phyloP scores from a whole-genome alignment of 92 coral and sea anemone genomes.

The Porites cylindrica region DNA sequence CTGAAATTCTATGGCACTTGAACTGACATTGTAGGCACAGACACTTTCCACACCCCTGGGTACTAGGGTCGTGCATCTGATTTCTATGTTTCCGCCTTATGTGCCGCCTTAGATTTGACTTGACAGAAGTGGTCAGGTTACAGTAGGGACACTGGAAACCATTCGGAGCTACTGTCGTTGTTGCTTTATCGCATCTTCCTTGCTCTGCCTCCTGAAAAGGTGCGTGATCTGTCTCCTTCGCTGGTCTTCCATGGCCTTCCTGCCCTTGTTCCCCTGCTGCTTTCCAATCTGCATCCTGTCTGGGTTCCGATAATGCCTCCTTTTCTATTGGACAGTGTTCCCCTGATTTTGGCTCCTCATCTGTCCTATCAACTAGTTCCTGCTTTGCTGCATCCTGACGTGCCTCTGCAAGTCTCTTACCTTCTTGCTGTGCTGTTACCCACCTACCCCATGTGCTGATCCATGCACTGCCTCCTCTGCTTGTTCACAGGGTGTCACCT shows the following conservation, averaged over 20 bases:
- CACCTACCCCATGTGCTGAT: not conserved
- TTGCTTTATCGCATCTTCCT: too few relatives aligned
- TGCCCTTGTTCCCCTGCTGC: not conserved
- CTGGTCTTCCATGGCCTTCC: not conserved
- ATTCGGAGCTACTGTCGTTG: too few relatives aligned
- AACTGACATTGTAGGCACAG: slow-evolving; percentile 51
- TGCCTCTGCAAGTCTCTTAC: too few relatives aligned
- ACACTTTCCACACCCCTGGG: slow-evolving; percentile 37
- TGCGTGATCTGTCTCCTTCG: not conserved
- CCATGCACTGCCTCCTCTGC: not conserved
- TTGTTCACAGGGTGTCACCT: not conserved
- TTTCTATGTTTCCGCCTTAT: slow-evolving; percentile 33
- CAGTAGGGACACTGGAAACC: slow-evolving; percentile 35
- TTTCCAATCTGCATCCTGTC: not conserved
- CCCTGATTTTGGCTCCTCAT: too few relatives aligned
- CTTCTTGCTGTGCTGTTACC: not conserved
- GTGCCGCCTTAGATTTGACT: slow-evolving; percentile 36
- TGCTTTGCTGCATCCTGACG: too few relatives aligned
- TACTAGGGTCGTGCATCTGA: not conserved
- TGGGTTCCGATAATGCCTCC: not conserved
- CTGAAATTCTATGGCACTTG: slow-evolving; percentile 48
- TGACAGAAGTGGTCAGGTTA: not conserved
- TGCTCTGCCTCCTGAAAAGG: not conserved
- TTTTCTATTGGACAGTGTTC: not conserved
- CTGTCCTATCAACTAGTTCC: too few relatives aligned